phyloP scores from a whole-genome alignment of 2,113 vertebrate species.

The Aspiorhynchus laticeps region DNA sequence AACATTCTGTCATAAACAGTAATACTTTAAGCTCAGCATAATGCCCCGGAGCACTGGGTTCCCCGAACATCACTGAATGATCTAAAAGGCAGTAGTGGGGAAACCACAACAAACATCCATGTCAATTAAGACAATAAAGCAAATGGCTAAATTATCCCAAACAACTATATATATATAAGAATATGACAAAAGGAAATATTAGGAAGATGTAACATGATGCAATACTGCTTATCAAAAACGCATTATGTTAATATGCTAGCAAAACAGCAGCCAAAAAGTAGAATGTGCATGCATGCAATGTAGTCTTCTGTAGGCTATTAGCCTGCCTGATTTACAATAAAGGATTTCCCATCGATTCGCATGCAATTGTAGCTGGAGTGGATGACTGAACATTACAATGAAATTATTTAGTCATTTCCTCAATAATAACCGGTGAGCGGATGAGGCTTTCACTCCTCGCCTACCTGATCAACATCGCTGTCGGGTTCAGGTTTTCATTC shows the following conservation, averaged over 20 bases:
- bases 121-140: background rate
- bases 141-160: background rate
- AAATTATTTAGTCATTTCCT: background rate
- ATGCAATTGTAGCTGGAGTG: background rate
- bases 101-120: constrained; percentile 16
- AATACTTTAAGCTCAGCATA: constrained; percentile 33
- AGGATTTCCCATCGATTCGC: background rate
- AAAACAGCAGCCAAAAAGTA: constrained; percentile 29
- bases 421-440: background rate
- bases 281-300: background rate
- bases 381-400: constrained; percentile 4
- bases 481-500: constrained; percentile 30
- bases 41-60: constrained; percentile 3
- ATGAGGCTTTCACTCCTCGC: constrained; percentile 11
- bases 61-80: constrained; percentile 22
- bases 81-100: constrained; percentile 9
- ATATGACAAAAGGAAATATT: background rate
- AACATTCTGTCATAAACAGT: constrained; percentile 35
- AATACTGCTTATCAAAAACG: background rate
- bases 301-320: background rate
- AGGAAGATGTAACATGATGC: background rate
- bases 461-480: constrained; percentile 48
- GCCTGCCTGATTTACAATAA: background rate
- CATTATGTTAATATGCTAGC: constrained; percentile 1
- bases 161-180: background rate